Evolutionary conservation across 30 jellyfish, hydroid and myxozoan species (phyloP), one percentile per base, ranked within the genome.

Genomic region (Turritopsis rubra): DNA sequence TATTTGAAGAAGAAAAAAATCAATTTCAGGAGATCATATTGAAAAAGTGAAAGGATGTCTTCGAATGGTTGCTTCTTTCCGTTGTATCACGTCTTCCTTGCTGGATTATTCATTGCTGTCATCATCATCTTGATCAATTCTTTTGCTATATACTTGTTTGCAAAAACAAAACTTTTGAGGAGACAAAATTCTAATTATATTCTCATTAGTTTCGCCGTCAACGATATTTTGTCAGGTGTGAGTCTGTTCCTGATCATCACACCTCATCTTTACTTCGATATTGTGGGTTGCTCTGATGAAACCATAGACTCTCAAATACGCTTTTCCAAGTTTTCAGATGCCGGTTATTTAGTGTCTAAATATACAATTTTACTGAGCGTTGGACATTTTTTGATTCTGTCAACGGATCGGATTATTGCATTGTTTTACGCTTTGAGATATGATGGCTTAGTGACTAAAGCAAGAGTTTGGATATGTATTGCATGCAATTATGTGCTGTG

Each of bases 351-450:
- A 17, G 30, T 68, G 21, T 68, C 77, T 7, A 68, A 27, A 27
- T 68, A n/a, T 19, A 68, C 77, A 23, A 68, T 68, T 7, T 27
- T 68, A 19, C 1, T 27, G 30, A 27, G 31, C 21, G 77, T 68
- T 68, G 77, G 77, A 68, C 77, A 68, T 68, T 68, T 68, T 68
- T n/a, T 68, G 30, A 68, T 68, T 23, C 77, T 68, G 30, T 68
- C 77, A 9, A 7, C 77, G 19, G 77, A 68, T 68, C 77, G 77
- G 19, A 68, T 68, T 68, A n/a, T 68, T n/a, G 77, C 8, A 7
- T 68, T 68, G 21, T 68, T 68, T 68, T 1, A 68, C 30, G 77
- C 77, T 8, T 68, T 68, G 30, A 9, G 77, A 8, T 68, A 68
- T 68, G 28, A n/a, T 68, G 0, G 31, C 16, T 7, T 68, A 9